Evolutionary conservation across 2,888 invertebrate species (phyloP).

Genomic region (Hirtodrosophila histrioides): DNA sequence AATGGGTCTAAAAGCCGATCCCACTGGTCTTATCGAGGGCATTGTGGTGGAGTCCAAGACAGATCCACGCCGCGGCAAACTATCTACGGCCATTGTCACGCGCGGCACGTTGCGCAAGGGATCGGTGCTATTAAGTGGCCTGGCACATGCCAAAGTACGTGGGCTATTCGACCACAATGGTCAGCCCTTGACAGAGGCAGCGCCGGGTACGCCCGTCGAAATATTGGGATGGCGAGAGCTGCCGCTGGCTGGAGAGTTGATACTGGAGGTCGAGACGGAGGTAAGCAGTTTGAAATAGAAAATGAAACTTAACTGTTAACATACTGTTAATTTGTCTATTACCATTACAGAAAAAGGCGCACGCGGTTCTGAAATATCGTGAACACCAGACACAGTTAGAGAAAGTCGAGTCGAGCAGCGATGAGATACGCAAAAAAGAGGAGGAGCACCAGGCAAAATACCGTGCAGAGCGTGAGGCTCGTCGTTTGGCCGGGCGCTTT

Average conservation of each 20-base stretch:
- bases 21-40: conserved; percentile 93
- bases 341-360: conserved; percentile 87
- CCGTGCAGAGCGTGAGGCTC: conserved; percentile 86
- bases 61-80: conserved; percentile 89
- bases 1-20: conserved; percentile 93
- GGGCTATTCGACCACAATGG: conserved; percentile 92
- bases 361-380: conserved; percentile 88
- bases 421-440: conserved; percentile 88
- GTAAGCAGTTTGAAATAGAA: conserved; percentile 79
- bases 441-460: conserved; percentile 88
- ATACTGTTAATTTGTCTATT: not conserved
- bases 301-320: too few relatives aligned
- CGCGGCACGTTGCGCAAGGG: conserved; percentile 93
- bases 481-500: conserved; percentile 87
- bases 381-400: conserved; percentile 86
- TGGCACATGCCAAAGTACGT: conserved; percentile 93
- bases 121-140: conserved; percentile 91
- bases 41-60: conserved; percentile 94
- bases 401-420: conserved; percentile 87
- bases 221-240: conserved; percentile 96
- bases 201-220: conserved; percentile 91
- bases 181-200: conserved; percentile 87
- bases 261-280: conserved; percentile 93
- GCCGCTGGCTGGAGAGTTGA: conserved; percentile 94
- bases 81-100: conserved; percentile 93